Base-by-base conservation (phyloP, 2,888 invertebrate genomes). In the Silvanus unidentatus region DNA sequence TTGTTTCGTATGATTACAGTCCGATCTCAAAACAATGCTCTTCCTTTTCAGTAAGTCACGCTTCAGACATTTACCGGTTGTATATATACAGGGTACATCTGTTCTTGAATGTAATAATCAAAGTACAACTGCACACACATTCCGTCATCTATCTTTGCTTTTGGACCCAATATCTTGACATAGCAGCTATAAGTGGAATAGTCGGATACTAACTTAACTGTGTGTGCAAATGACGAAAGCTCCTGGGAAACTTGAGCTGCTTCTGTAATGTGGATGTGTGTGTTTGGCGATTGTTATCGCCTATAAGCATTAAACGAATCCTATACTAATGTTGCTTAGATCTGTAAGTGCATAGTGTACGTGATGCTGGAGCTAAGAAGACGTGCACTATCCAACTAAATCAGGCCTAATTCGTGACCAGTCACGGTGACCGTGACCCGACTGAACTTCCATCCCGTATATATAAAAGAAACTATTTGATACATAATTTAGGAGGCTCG, bases 391-490 rank as follows among this genome's bases (percentile, higher is more conserved):
- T 53, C 52, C 48, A 53, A 55, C 46, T 54, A 56, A 55, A 57
- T 57, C 57, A 57, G 55, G 52, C 57, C 59, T 55, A 59, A 51
- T 59, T 57, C 59, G 59, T 59, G 57, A 59, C 57, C 52, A 43
- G 49, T 49, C 45, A 44, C 45, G 47, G 37, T 53, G 58, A 55
- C 59, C 59, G 53, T 59, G 59, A 57, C 55, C 57, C 48, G 16
- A 12, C 34, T 44, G 44, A 39, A 39, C 44, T 16, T 16, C 14
- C n/a, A n/a, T n/a, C n/a, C n/a, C n/a, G n/a, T n/a, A 5, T 35
- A 32, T 3, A 13, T 14, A 3, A 5, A 22, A 22, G 22, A 22
- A 8, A 22, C 3, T 8, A 22, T 8, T 22, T 22, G 22, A 22
- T 22, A 22, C 22, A 22, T 22, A 22, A 22, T 22, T 22, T 22